Evolutionary conservation across 2,888 invertebrate genomes (phyloP), one percentile per base, ranked within the genome.

Genomic region (Plebejus anna): DNA sequence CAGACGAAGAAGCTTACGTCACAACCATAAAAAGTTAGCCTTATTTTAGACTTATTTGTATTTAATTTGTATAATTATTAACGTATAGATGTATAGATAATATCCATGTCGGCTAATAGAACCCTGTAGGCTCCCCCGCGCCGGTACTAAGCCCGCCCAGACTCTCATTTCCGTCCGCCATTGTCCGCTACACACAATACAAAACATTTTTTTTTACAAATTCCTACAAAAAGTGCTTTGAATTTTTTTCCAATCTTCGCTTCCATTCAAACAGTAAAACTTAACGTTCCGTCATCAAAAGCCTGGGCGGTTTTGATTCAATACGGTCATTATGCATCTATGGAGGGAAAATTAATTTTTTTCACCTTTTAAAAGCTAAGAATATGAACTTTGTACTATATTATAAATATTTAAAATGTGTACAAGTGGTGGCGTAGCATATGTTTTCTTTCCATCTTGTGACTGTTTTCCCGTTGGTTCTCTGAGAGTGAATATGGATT

Each of bases 111-210:
- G 32, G 5, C 66, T 66, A 66, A 66, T 66, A 66, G 32, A 36
- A 11, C 66, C 5, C 36, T 55, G 75, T 79, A 81, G 78, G 77
- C 80, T 83, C 84, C 83, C 81, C 78, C 76, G 80, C 86, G 86
- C 88, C 89, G 90, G 92, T 90, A 92, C 92, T 91, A 92, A 91
- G 92, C 90, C 88, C 88, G 86, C 89, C 92, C 91, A 92, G 92
- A 92, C 92, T 91, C 91, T 91, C 92, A 92, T 93, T 93, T 93
- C 92, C 88, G 88, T 87, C 89, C 86, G 84, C 90, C 87, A 93
- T 93, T 93, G 93, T 93, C 86, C 88, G 86, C 89, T 88, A 88
- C 88, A 90, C 91, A 92, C 92, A 93, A 94, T 92, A 92, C 92
- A 92, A 92, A 93, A 92, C 91, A 92, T 91, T 55, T 92, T 92